phyloP scores from a whole-genome alignment of 2,113 vertebrate genomes.

The Prunella himalayana region DNA sequence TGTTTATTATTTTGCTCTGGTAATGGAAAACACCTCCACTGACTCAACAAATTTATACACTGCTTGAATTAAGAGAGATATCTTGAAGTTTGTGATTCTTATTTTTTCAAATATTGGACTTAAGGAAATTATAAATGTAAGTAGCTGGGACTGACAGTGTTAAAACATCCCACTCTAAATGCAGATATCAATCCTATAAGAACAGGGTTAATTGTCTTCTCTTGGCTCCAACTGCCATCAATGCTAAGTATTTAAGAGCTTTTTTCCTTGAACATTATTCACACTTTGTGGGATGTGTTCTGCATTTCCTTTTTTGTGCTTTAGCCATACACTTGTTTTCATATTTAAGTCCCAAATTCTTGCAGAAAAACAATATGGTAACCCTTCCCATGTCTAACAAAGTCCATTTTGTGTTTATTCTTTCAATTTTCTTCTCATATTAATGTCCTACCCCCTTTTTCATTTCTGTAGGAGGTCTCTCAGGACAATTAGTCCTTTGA shows the following conservation, averaged over 20 bases:
- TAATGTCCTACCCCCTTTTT: neutral
- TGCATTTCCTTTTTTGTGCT: neutral
- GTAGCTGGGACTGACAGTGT: neutral
- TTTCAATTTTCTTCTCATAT: neutral
- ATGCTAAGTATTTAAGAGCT: neutral
- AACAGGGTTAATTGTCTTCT: neutral
- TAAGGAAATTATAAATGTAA: neutral
- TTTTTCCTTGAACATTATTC: neutral
- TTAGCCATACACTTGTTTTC: neutral
- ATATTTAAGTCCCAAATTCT: neutral
- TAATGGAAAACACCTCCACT: neutral
- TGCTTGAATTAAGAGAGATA: neutral
- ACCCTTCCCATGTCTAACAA: neutral
- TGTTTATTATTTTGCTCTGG: neutral
- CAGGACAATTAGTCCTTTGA: neutral
- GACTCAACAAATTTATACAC: neutral
- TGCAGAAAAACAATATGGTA: neutral
- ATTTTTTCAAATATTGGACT: neutral
- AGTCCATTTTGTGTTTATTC: neutral
- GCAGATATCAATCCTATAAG: neutral
- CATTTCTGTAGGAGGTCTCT: neutral
- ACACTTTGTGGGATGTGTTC: neutral
- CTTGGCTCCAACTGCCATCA: neutral
- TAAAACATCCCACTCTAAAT: neutral
- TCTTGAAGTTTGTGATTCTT: neutral